A percentile compares a stretch with the other conserved stretches of the same genome.
These are phyloP conservation scores for Aurelia sp. DNA, from an alignment of 30 jellyfish, hydroid and myxozoan genomes.

Conservation along the genomic window DNA sequence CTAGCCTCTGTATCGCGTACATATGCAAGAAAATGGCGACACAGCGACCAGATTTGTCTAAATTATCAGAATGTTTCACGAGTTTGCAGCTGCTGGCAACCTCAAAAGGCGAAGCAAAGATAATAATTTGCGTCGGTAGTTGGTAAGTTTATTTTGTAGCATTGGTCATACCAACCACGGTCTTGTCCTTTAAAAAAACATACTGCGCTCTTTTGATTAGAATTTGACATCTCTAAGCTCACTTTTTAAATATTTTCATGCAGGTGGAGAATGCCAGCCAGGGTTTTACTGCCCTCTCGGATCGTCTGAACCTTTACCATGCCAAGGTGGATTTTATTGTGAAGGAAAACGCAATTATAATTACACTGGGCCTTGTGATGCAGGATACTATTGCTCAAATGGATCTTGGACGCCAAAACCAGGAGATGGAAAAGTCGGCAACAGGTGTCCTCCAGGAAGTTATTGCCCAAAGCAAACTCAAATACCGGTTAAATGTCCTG, in stretches of 20 bases:
- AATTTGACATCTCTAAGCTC: neutral
- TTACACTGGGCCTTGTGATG: conserved; percentile 84
- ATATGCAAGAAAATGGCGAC: too few relatives aligned
- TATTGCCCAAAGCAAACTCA: conserved; percentile 81
- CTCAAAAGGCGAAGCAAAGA: too few relatives aligned
- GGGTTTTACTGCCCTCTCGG: conserved; percentile 96
- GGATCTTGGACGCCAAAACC: conserved; percentile 90
- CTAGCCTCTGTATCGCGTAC: too few relatives aligned
- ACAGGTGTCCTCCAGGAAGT: conserved; percentile 88
- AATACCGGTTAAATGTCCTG: conserved; percentile 82
- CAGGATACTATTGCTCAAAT: conserved; percentile 84
- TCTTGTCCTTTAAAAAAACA: too few relatives aligned
- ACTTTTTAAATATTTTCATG: neutral
- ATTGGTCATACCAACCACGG: too few relatives aligned
- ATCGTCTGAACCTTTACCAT: conserved; percentile 78
- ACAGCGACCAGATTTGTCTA: too few relatives aligned
- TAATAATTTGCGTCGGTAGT: too few relatives aligned
- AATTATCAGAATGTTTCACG: too few relatives aligned
- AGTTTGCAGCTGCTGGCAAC: too few relatives aligned
- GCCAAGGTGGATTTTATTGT: conserved; percentile 92
- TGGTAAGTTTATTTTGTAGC: too few relatives aligned
- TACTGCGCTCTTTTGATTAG: too few relatives aligned
- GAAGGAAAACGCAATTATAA: conserved; percentile 78
- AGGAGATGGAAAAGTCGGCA: conserved; percentile 78
- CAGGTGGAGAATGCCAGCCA: conserved; percentile 98